A percentile compares a stretch with the other conserved stretches of the same genome.
phyloP scores from a whole-genome alignment of 1,140 invertebrate genomes.

The Leptinotarsa texana region DNA sequence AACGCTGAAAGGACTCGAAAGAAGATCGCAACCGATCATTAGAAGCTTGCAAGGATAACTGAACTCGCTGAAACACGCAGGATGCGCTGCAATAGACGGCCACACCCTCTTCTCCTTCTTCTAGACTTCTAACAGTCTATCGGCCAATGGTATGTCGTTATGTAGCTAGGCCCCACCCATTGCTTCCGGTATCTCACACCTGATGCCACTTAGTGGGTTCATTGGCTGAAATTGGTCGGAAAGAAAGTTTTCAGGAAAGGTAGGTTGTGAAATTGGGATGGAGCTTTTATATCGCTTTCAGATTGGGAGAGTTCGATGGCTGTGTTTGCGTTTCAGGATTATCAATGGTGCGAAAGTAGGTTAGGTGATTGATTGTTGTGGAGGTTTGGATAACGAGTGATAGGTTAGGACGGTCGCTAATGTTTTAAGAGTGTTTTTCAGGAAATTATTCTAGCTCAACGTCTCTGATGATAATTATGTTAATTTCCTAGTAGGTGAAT shows the following conservation, averaged over 20 bases:
- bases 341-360: neutral
- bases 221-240: slow-evolving; percentile 22
- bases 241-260: slow-evolving; percentile 25
- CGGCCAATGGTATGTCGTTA: slow-evolving; percentile 39
- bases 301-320: slow-evolving; percentile 8
- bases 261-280: slow-evolving; percentile 15
- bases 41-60: slow-evolving; percentile 41
- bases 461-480: no score
- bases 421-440: no score
- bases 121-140: slow-evolving; percentile 30
- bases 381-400: no score
- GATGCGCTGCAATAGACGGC: slow-evolving; percentile 35
- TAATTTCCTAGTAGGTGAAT: no score
- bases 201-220: slow-evolving; percentile 29
- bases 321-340: slow-evolving; percentile 14
- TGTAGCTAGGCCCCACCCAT: slow-evolving; percentile 18
- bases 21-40: slow-evolving; percentile 32
- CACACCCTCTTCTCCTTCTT: slow-evolving; percentile 41
- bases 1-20: neutral
- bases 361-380: neutral
- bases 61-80: slow-evolving; percentile 30
- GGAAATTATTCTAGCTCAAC: no score
- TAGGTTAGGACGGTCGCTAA: no score
- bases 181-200: slow-evolving; percentile 42
- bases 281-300: slow-evolving; percentile 11